These are phyloP conservation scores for Acanthosoma haemorrhoidale DNA, from an alignment of 2,888 invertebrate genomes.

Conservation along the genomic window DNA sequence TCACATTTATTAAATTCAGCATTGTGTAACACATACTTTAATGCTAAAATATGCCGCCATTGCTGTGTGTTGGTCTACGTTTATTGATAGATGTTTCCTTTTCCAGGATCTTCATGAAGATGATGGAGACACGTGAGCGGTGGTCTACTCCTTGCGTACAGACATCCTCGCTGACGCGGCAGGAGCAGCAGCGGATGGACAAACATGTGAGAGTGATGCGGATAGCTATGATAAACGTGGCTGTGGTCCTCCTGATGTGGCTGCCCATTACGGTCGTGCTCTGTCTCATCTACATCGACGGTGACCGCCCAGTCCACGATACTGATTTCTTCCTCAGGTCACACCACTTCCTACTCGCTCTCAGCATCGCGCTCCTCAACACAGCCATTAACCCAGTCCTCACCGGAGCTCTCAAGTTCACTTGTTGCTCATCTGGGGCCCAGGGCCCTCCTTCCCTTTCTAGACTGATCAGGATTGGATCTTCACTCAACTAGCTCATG, in stretches of 20 bases:
- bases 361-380: slow-evolving; percentile 52
- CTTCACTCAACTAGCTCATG: slow-evolving; percentile 29
- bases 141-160: slow-evolving; percentile 46
- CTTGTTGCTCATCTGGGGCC: not conserved
- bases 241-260: slow-evolving; percentile 56
- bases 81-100: too few species aligned
- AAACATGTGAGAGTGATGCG: slow-evolving; percentile 54
- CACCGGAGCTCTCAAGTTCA: slow-evolving; percentile 49
- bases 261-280: slow-evolving; percentile 53
- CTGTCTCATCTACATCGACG: slow-evolving; percentile 54
- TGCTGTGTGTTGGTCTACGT: too few species aligned
- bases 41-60: too few species aligned
- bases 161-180: slow-evolving; percentile 35
- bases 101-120: slow-evolving; percentile 50
- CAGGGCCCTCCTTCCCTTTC: slow-evolving; percentile 13
- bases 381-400: slow-evolving; percentile 55
- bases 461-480: slow-evolving; percentile 30
- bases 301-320: slow-evolving; percentile 50
- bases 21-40: too few species aligned
- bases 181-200: slow-evolving; percentile 45
- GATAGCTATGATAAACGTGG: slow-evolving; percentile 52
- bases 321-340: slow-evolving; percentile 52
- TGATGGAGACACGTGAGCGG: slow-evolving; percentile 50
- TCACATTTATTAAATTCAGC: too few species aligned
- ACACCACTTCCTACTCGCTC: slow-evolving; percentile 52